Conservation (phyloP, 2,113 vertebrate species). For the Pycnonotus jocosus region DNA sequence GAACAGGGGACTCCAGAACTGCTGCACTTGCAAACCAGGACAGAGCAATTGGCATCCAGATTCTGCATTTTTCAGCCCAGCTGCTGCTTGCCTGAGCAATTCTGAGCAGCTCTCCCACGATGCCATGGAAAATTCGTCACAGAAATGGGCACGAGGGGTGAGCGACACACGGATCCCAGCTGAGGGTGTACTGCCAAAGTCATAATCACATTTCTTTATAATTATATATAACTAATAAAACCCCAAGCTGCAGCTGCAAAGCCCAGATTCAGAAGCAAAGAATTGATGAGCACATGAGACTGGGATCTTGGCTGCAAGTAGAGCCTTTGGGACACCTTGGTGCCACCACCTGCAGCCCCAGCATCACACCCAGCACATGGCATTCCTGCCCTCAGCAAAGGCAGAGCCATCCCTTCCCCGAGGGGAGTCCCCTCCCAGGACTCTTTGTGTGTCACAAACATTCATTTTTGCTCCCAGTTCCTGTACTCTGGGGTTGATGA, state of each 20-base stretch:
- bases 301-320: background rate
- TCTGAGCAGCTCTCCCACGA: background rate
- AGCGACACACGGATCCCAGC: fast-evolving
- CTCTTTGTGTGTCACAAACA: background rate
- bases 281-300: background rate
- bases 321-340: background rate
- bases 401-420: background rate
- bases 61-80: background rate
- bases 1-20: background rate
- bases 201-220: background rate
- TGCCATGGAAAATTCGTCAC: background rate
- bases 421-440: background rate
- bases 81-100: background rate
- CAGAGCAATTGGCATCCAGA: background rate
- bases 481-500: background rate
- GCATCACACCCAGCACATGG: background rate
- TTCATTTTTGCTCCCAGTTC: background rate
- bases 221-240: background rate
- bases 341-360: background rate
- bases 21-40: background rate
- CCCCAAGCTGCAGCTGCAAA: background rate
- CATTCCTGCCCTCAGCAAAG: background rate
- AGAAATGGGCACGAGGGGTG: background rate
- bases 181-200: background rate
- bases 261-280: background rate